A percentile compares a stretch with the other conserved stretches of the same genome.
Conservation (phyloP, 2,797 vertebrate species). For the Acanthiza pusilla region DNA sequence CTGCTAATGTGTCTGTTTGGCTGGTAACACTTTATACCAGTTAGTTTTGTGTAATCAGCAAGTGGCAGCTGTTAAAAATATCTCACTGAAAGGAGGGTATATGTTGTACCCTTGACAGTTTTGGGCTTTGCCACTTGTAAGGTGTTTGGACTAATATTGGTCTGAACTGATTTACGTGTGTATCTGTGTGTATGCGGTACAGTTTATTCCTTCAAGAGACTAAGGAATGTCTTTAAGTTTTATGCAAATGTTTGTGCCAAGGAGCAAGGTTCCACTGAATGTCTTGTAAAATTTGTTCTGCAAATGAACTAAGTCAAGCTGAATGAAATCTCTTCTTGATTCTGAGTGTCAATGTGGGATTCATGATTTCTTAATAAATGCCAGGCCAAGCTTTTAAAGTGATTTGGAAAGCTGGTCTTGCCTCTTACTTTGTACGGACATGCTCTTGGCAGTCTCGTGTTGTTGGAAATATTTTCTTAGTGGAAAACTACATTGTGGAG, state of each 20-base stretch:
- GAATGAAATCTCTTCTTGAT: neutral
- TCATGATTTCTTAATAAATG: neutral
- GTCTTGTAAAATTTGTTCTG: neutral
- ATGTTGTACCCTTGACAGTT: neutral
- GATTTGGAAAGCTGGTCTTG: neutral
- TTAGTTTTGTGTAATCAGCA: neutral
- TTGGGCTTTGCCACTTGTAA: neutral
- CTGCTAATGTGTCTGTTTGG: neutral
- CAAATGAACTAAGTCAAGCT: neutral
- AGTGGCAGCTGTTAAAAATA: neutral
- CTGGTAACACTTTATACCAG: rapidly evolving
- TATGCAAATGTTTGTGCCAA: neutral
- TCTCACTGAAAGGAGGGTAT: neutral
- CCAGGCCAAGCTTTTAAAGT: neutral
- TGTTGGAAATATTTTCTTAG: neutral
- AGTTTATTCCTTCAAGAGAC: neutral
- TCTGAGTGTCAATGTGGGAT: neutral
- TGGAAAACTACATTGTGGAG: neutral
- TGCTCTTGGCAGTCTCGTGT: neutral
- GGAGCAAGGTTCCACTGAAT: neutral
- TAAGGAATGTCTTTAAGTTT: neutral
- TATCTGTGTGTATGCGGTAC: neutral
- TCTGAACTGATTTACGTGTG: neutral
- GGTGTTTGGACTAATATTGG: neutral
- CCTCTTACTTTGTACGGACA: neutral